Conservation (phyloP, 2,888 invertebrate species). For the Rutpela maculata region DNA sequence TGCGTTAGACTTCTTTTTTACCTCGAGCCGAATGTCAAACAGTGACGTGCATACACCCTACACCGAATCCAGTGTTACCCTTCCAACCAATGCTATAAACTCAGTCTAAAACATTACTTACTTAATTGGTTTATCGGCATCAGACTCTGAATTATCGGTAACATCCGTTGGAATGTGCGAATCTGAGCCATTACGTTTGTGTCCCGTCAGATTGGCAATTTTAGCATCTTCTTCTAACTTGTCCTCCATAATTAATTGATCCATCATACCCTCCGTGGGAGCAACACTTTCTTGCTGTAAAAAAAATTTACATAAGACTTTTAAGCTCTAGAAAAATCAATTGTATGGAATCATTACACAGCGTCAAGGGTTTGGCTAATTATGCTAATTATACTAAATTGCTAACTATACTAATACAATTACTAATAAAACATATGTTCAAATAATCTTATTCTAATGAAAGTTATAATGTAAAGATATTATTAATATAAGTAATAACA, state of each 20-base stretch:
- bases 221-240: slow-evolving; percentile 51
- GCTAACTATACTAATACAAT: too few relatives aligned
- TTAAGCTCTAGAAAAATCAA: too few relatives aligned
- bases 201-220: slow-evolving; percentile 35
- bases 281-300: slow-evolving; percentile 52
- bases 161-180: slow-evolving; percentile 81
- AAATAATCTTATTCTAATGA: too few relatives aligned
- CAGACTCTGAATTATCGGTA: slow-evolving; percentile 89
- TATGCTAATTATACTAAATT: too few relatives aligned
- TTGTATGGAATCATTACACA: too few relatives aligned
- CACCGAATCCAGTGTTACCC: neutral
- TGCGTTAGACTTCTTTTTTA: too few relatives aligned
- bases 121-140: slow-evolving; percentile 80
- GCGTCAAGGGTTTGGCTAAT: too few relatives aligned
- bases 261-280: slow-evolving; percentile 48
- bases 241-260: slow-evolving; percentile 63
- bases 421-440: too few relatives aligned
- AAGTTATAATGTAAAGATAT: too few relatives aligned
- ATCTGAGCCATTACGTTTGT: slow-evolving; percentile 49
- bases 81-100: slow-evolving; percentile 32
- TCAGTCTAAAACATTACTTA: slow-evolving; percentile 69
- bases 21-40: too few relatives aligned
- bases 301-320: neutral
- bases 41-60: neutral
- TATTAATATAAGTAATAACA: too few relatives aligned